Conservation (phyloP, 2,888 invertebrate species). For the Archips crataeganus region DNA sequence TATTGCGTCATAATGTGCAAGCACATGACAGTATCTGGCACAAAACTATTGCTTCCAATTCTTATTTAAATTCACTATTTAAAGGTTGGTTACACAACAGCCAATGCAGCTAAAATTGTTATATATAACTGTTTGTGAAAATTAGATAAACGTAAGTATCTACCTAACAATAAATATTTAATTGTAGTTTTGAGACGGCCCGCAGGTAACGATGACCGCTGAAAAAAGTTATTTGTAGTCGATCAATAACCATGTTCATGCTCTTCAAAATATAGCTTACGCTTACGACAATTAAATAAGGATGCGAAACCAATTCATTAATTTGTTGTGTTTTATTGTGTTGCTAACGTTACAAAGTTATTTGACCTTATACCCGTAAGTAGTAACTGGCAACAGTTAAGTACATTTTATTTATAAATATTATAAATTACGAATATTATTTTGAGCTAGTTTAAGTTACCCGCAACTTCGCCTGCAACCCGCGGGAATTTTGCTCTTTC, state of each 20-base stretch:
- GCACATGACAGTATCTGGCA: neutral
- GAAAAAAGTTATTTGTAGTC: slow-evolving; percentile 2
- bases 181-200: neutral
- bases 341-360: slow-evolving; percentile 17
- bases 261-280: neutral
- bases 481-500: no score
- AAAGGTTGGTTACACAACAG: neutral
- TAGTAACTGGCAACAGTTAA: no score
- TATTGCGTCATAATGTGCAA: neutral
- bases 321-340: slow-evolving; percentile 11
- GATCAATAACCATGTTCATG: neutral
- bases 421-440: neutral
- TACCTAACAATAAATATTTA: neutral
- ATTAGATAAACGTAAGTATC: neutral
- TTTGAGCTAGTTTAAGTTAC: neutral
- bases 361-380: neutral
- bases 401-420: neutral
- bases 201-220: neutral
- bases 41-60: neutral
- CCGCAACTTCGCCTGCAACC: neutral
- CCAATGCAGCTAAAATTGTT: neutral
- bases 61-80: neutral
- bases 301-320: slow-evolving; percentile 6
- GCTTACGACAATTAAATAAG: neutral
- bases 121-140: neutral